Evolutionary conservation across 2,797 vertebrate species (phyloP).

Genomic region (Danio jaintianensis): DNA sequence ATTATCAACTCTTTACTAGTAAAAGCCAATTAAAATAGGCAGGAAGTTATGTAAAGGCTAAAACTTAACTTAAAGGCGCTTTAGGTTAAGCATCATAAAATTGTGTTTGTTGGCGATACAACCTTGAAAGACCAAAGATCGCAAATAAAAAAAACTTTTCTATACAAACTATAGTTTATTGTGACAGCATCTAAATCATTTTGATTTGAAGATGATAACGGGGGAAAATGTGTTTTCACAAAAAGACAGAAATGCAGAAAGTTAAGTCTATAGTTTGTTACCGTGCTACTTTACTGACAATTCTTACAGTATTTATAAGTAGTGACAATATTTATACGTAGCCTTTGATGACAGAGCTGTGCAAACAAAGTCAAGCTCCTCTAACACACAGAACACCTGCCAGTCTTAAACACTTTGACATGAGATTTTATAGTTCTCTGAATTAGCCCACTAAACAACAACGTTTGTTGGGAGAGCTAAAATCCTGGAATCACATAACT

Average conservation of each 20-base stretch:
- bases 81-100: background rate
- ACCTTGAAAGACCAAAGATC: background rate
- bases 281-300: background rate
- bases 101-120: background rate
- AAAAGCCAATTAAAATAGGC: background rate
- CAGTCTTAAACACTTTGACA: background rate
- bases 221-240: background rate
- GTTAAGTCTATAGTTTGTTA: too few relatives aligned
- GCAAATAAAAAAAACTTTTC: background rate
- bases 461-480: constrained; percentile 39
- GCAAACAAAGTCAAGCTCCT: constrained; percentile 7
- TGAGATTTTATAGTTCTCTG: constrained; percentile 13
- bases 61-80: constrained; percentile 1
- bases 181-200: background rate
- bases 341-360: background rate
- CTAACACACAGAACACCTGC: constrained; percentile 14
- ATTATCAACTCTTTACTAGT: background rate
- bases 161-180: background rate
- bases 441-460: constrained; percentile 35
- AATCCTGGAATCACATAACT: constrained; percentile 45
- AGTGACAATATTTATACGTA: background rate
- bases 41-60: constrained; percentile 1
- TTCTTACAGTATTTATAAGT: constrained; percentile 10
- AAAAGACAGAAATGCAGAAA: background rate
- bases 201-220: background rate